Percentiles rank a stretch among this genome's conserved stretches.
These are phyloP conservation scores for Misgurnus anguillicaudatus DNA, from an alignment of 2,113 vertebrate genomes.

Conservation along the genomic window DNA sequence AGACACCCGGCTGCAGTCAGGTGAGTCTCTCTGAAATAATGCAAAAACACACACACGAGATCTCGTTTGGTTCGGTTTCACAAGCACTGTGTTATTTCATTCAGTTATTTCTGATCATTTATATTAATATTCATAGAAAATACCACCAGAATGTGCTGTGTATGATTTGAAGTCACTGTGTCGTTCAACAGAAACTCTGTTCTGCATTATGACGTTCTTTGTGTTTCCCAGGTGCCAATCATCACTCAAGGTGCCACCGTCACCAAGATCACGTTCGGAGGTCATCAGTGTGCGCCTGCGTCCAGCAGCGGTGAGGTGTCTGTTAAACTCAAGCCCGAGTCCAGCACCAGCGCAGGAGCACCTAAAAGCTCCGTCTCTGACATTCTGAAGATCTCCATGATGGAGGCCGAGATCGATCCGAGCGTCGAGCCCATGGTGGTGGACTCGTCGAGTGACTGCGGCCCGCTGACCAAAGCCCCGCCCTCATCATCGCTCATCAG, in stretches of 20 bases:
- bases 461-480: constrained; percentile 72
- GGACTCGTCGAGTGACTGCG: constrained; percentile 84
- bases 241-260: constrained; percentile 91
- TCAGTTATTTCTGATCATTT: too few relatives aligned
- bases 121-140: too few relatives aligned
- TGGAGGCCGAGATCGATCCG: constrained; percentile 93
- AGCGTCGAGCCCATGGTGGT: constrained; percentile 83
- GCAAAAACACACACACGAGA: background rate
- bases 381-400: constrained; percentile 96
- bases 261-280: constrained; percentile 93
- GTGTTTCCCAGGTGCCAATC: constrained; percentile 76
- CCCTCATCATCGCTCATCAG: constrained; percentile 79
- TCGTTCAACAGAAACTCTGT: background rate
- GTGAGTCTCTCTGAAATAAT: constrained; percentile 66
- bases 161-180: too few relatives aligned
- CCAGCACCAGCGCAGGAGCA: constrained; percentile 70
- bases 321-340: constrained; percentile 76
- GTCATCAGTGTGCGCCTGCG: constrained; percentile 79
- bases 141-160: too few relatives aligned
- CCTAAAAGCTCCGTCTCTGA: constrained; percentile 87
- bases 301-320: constrained; percentile 79
- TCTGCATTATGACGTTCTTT: too few relatives aligned
- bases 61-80: too few relatives aligned
- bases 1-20: constrained; percentile 81
- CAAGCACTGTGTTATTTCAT: too few relatives aligned